Evolutionary conservation across 2,888 invertebrate species (phyloP).

Genomic region (Diogma glabrata): DNA sequence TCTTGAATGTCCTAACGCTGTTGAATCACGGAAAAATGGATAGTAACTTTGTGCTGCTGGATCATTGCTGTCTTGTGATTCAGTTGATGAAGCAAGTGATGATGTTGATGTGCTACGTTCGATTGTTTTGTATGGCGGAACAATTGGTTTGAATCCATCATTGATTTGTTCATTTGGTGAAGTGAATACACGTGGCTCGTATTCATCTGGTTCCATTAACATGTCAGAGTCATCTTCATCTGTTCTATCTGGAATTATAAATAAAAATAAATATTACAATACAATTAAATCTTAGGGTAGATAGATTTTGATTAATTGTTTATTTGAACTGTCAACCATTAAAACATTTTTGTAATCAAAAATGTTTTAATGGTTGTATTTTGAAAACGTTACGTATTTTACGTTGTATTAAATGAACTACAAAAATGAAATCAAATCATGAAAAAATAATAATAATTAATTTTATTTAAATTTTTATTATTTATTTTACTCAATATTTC

Average conservation of each 20-base stretch:
- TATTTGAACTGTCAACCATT: too few relatives aligned
- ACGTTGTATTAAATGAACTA: too few relatives aligned
- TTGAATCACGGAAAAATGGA: slow-evolving; percentile 53
- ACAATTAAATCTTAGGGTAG: too few relatives aligned
- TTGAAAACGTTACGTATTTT: too few relatives aligned
- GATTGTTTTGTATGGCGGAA: background rate
- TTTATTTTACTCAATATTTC: too few relatives aligned
- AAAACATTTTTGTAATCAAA: too few relatives aligned
- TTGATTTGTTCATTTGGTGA: slow-evolving; percentile 5
- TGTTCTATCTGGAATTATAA: slow-evolving; percentile 26
- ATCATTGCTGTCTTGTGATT: slow-evolving; percentile 24
- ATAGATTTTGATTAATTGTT: too few relatives aligned
- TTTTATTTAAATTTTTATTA: too few relatives aligned
- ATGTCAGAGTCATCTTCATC: slow-evolving; percentile 36
- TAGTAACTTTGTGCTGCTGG: slow-evolving; percentile 60
- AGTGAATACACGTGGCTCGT: slow-evolving; percentile 25
- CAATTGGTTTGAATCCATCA: background rate
- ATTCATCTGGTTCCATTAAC: slow-evolving; percentile 37
- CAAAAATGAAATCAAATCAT: too few relatives aligned
- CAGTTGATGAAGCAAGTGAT: background rate
- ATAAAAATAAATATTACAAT: slow-evolving; percentile 4
- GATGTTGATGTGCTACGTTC: background rate
- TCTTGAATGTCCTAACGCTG: slow-evolving; percentile 48
- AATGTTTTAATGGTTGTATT: too few relatives aligned
- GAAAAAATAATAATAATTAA: too few relatives aligned